Base-by-base conservation (phyloP, 1,140 invertebrate genomes). In the Campodea augens region DNA sequence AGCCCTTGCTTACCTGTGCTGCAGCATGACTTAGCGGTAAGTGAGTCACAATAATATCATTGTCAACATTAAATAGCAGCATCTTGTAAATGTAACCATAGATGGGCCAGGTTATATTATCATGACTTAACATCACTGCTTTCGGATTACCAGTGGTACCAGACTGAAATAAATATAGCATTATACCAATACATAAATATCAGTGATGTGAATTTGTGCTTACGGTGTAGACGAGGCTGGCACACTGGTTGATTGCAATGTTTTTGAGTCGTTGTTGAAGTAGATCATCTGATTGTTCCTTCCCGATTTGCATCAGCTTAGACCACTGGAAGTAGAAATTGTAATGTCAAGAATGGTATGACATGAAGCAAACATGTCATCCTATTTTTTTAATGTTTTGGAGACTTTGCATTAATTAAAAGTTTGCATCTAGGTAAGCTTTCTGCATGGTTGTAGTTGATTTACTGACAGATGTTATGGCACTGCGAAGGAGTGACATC, bases 111-210 rank as follows among this genome's bases (percentile, higher is more conserved):
- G 77, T 71, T 18, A 91, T 55, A 63, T 83, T 88, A 61, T 92
- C 88, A 57, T 95, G 88, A 51, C 74, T 81, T 40, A 95, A 60
- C 88, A 95, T 93, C 4, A 88, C 87, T 1, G 77, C 88, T 63
- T 95, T 95, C 13, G 89, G 84, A 55, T 79, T 74, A 13, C 88
- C 88, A 39, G 86, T 81, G 0, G 89, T 95, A 3, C 88, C 88
- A 10, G 86, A 91, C 78, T 86, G n/a, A n/a, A n/a, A 58, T 56
- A 71, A 57, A 45, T 46, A n/a, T n/a, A n/a, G n/a, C n/a, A n/a
- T n/a, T n/a, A n/a, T n/a, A n/a, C n/a, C n/a, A n/a, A n/a, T n/a
- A n/a, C n/a, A n/a, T n/a, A n/a, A n/a, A n/a, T n/a, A n/a, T n/a
- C n/a, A n/a, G n/a, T n/a, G n/a, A n/a, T n/a, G n/a, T n/a, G n/a